phyloP scores from a whole-genome alignment of 2,888 invertebrate genomes.

The Parnassius orleans region DNA sequence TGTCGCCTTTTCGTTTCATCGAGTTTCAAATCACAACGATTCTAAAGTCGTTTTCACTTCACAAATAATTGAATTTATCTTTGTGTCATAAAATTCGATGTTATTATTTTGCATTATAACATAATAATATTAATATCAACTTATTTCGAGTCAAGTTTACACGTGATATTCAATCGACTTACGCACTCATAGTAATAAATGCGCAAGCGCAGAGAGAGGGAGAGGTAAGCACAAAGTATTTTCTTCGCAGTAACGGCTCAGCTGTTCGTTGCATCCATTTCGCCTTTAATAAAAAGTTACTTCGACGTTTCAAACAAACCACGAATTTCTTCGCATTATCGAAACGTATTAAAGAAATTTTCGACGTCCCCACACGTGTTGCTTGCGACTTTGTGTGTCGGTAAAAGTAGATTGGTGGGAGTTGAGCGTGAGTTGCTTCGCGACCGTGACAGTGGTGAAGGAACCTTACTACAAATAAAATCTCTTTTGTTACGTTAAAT shows the following conservation, averaged over 20 bases:
- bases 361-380: conserved; percentile 26
- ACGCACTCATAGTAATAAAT: conserved; percentile 7
- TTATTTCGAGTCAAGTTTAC: conserved; percentile 5
- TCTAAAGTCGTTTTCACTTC: too few relatives aligned
- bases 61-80: too few relatives aligned
- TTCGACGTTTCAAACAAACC: conserved; percentile 43
- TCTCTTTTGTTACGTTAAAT: conserved; percentile 18
- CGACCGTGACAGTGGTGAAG: conserved; percentile 48
- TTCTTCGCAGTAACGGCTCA: conserved; percentile 32
- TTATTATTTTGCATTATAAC: too few relatives aligned
- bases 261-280: conserved; percentile 34
- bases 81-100: too few relatives aligned
- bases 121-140: too few relatives aligned
- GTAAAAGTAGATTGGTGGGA: conserved; percentile 40
- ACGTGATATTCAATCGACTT: conserved; percentile 14
- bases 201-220: conserved; percentile 43
- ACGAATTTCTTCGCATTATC: conserved; percentile 43
- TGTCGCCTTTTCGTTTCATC: too few relatives aligned
- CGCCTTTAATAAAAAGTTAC: neutral
- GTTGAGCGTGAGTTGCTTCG: conserved; percentile 31
- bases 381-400: conserved; percentile 36
- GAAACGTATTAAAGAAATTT: conserved; percentile 1
- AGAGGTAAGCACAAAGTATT: conserved; percentile 39
- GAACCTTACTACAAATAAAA: conserved; percentile 34
- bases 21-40: too few relatives aligned